Evolutionary conservation across 2,113 vertebrate genomes (phyloP).

Genomic region (Abramis brama): DNA sequence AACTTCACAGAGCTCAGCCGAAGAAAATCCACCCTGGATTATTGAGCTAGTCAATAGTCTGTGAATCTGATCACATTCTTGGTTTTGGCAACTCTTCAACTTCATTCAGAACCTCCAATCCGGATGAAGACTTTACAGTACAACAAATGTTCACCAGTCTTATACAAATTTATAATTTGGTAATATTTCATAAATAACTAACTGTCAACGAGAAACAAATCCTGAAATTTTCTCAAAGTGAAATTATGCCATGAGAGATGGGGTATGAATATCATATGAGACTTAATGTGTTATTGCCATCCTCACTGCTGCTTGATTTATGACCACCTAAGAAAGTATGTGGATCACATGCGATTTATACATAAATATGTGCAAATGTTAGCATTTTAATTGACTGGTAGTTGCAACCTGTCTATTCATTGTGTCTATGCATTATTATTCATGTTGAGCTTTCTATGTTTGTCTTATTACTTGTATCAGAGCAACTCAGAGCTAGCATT

Average conservation of each 20-base stretch:
- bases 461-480: slow-evolving; percentile 20
- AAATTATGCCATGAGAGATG: not conserved
- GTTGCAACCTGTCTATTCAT: not conserved
- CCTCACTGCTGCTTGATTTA: slow-evolving; percentile 11
- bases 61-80: not conserved
- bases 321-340: not conserved
- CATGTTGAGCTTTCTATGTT: not conserved
- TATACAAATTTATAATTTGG: not conserved
- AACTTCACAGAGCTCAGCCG: not conserved
- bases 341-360: not conserved
- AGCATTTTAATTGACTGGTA: slow-evolving; percentile 12
- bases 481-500: slow-evolving; percentile 21
- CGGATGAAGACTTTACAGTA: not conserved
- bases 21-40: slow-evolving; percentile 31
- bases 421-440: slow-evolving; percentile 17
- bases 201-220: slow-evolving; percentile 17
- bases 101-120: not conserved
- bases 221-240: not conserved
- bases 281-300: not conserved
- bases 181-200: slow-evolving; percentile 30
- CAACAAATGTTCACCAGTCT: not conserved
- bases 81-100: not conserved
- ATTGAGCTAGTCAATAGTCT: slow-evolving; percentile 3
- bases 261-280: slow-evolving; percentile 19
- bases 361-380: not conserved